A percentile compares a stretch with the other conserved stretches of the same genome.
Evolutionary conservation across 2,888 invertebrate species (phyloP).

Genomic region (Mycalesis mineus): DNA sequence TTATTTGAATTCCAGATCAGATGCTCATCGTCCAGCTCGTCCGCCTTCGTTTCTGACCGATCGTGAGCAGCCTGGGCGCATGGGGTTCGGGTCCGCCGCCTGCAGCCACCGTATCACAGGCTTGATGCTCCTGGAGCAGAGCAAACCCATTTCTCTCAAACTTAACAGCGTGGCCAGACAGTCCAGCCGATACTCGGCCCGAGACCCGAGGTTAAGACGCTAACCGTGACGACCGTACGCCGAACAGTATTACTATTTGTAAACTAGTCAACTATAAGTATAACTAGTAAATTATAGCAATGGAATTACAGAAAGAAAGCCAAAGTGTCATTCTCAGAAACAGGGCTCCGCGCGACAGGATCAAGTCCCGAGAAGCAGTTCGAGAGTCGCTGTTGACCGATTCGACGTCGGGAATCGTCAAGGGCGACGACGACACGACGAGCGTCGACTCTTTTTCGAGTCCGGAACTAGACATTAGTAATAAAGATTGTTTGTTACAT

Average conservation of each 20-base stretch:
- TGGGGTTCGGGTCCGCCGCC: conserved; percentile 52
- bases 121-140: conserved; percentile 79
- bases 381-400: conserved; percentile 65
- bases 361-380: conserved; percentile 44
- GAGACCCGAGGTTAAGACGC: conserved; percentile 79
- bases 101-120: conserved; percentile 47
- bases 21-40: not conserved
- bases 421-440: conserved; percentile 60
- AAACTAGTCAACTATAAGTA: no score
- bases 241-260: conserved; percentile 60
- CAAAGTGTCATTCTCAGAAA: conserved; percentile 48
- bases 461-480: conserved; percentile 56
- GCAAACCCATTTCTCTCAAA: conserved; percentile 70
- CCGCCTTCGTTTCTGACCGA: not conserved
- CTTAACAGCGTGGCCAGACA: conserved; percentile 72
- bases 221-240: conserved; percentile 39
- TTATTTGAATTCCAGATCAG: not conserved
- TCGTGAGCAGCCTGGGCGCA: conserved; percentile 46
- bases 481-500: conserved; percentile 37
- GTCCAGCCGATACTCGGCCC: conserved; percentile 70
- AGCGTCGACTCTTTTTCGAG: conserved; percentile 62
- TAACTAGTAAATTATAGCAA: conserved; percentile 48
- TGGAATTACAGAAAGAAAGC: conserved; percentile 55
- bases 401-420: conserved; percentile 72
- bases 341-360: conserved; percentile 52